Percentiles rank a stretch among this genome's conserved stretches.
These are phyloP conservation scores for Chaitophorus viminalis DNA, from an alignment of 2,888 invertebrate species.

Conservation along the genomic window DNA sequence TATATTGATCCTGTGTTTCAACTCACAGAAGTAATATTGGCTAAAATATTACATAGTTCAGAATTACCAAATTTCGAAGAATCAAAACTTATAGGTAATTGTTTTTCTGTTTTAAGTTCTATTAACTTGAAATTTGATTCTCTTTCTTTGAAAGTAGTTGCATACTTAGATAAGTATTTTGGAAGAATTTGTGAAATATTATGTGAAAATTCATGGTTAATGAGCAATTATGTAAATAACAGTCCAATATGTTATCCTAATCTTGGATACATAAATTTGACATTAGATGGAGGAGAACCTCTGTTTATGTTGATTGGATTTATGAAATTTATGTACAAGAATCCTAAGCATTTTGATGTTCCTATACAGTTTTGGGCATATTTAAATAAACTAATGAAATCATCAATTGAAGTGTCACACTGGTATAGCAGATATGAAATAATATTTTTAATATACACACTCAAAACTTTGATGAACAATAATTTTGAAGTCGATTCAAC, in stretches of 20 bases:
- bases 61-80: conserved; percentile 45
- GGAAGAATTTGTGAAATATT: conserved; percentile 54
- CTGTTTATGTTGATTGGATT: conserved; percentile 53
- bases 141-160: conserved; percentile 22
- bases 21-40: conserved; percentile 45
- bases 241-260: conserved; percentile 55
- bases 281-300: conserved; percentile 45
- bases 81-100: conserved; percentile 55
- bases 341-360: conserved; percentile 22
- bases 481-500: neutral
- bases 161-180: conserved; percentile 44
- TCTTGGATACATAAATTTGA: conserved; percentile 42
- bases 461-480: conserved; percentile 26
- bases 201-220: conserved; percentile 51
- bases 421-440: conserved; percentile 52
- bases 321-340: conserved; percentile 50
- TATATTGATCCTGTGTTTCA: conserved; percentile 54
- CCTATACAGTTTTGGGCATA: conserved; percentile 54
- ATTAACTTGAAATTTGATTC: conserved; percentile 40
- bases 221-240: conserved; percentile 42
- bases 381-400: conserved; percentile 51
- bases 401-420: conserved; percentile 45
- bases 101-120: conserved; percentile 52
- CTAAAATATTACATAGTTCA: conserved; percentile 23
- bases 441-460: conserved; percentile 25